Evolutionary conservation across 2,113 vertebrate species (phyloP), one percentile per base, ranked within the genome.

Genomic region (Ochotona princeps): DNA sequence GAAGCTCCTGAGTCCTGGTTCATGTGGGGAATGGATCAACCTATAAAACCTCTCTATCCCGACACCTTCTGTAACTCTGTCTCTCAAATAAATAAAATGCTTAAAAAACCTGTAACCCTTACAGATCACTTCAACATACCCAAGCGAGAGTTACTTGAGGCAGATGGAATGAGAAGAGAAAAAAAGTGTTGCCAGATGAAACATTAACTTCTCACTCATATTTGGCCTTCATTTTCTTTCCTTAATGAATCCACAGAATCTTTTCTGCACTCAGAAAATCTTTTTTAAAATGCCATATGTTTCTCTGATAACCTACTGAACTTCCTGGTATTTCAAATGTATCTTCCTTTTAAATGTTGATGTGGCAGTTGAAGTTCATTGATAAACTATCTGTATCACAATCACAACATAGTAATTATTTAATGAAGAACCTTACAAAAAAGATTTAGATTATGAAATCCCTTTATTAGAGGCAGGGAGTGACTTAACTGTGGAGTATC

Each of bases 251-350:
- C 54, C 54, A 76, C 32, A 81, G 78, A 74, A 66, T 12, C 35
- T 20, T 65, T 89, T 18, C 32, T 84, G 25, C 57, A 65, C 32
- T 80, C 79, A 72, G 18, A 47, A 14, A 95, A 91, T 49, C 18
- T 74, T 96, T 93, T 20, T 4, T 61, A 91, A 93, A 82, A 82
- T n/a, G 28, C 4, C 65, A 75, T 93, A 72, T 89, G 63, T 81
- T 95, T 91, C 76, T 38, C 76, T 38, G 66, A 75, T 61, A 91
- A 79, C 66, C n/a, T 75, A 67, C 23, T 65, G 57, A 87, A 87
- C 28, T 44, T 73, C 60, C 80, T 32, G 47, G 57, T 76, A 49
- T 21, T 66, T 85, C 82, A 18, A 75, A 61, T 28, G 30, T 60
- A 60, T 66, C 86, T 92, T 86, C 28, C 63, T 44, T 26, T 66